Base-by-base conservation (phyloP, 2,888 invertebrate genomes). In the Schrankia costaestrigalis region DNA sequence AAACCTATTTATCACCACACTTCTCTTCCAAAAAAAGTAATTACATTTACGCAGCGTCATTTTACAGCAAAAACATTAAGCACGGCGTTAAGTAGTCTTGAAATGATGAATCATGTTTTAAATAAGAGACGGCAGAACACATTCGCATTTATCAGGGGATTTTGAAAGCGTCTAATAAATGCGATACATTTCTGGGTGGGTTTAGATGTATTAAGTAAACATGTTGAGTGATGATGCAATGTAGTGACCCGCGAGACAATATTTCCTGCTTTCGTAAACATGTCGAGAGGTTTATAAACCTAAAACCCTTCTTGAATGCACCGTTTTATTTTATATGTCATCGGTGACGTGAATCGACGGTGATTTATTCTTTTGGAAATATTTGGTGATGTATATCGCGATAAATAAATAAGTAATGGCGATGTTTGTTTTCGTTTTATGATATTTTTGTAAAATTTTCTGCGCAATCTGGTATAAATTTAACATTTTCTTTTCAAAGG, bases 211-310 rank as follows among this genome's bases (percentile, higher is more conserved):
- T n/a, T n/a, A n/a, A n/a, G n/a, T 28, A 31, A 51, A 51, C 52
- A 44, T 25, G 26, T 35, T 45, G 44, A 51, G 26, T 45, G 39
- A 47, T 54, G 36, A 38, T 12, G 22, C 13, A 11, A 12, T 26
- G 31, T 26, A 32, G 39, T 52, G 43, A 55, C 37, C 46, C 30
- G 26, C 7, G 9, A 27, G 11, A 9, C 26, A 11, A 41, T 37
- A 30, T 42, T 37, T 27, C 28, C 26, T 22, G 15, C 11, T 41
- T 35, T 37, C 31, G 25, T 46, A 49, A 56, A 56, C 44, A 56
- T 35, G 36, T 29, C 31, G 7, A 9, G 13, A 9, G 11, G 14
- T 33, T 38, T 41, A 30, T 32, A 39, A 32, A 43, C 29, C 34
- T 31, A 24, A 17, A 11, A 24, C 26, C 28, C 35, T 17, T 30